phyloP scores from a whole-genome alignment of 2,113 vertebrate genomes.

The Pseudopipra pipra region DNA sequence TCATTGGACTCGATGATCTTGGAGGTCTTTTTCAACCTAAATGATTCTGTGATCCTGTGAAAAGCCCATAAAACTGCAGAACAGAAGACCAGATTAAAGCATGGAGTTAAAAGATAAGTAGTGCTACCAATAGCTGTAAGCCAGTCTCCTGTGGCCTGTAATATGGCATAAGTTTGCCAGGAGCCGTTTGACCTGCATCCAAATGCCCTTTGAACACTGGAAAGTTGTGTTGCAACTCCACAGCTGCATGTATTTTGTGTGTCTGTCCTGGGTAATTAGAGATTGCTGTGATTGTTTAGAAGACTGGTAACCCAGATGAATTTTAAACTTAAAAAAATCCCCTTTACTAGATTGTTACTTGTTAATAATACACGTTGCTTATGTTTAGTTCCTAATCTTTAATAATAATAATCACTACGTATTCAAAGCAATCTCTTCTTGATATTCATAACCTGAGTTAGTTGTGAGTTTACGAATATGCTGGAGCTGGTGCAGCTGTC shows the following conservation, averaged over 20 bases:
- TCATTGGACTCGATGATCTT: not conserved
- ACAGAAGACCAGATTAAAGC: not conserved
- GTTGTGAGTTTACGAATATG: not conserved
- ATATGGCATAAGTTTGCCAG: not conserved
- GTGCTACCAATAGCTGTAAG: rapidly evolving
- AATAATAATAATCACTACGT: not conserved
- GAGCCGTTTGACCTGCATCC: not conserved
- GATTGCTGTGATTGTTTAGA: not conserved
- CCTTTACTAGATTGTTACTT: not conserved
- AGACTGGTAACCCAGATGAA: not conserved
- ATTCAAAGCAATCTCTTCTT: not conserved
- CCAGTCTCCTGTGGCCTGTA: not conserved
- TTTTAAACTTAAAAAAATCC: not conserved
- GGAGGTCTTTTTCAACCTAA: not conserved
- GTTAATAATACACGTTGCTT: not conserved
- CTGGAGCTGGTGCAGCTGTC: not conserved
- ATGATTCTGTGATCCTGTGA: not conserved
- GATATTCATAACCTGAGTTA: not conserved
- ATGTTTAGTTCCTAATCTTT: not conserved
- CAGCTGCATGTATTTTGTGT: rapidly evolving
- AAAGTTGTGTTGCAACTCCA: not conserved
- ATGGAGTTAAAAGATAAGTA: not conserved
- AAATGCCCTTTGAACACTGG: not conserved
- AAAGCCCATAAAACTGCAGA: not conserved
- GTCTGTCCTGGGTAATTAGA: not conserved